Conservation (phyloP, 2,797 vertebrate genomes). For the Xenopus petersii region DNA sequence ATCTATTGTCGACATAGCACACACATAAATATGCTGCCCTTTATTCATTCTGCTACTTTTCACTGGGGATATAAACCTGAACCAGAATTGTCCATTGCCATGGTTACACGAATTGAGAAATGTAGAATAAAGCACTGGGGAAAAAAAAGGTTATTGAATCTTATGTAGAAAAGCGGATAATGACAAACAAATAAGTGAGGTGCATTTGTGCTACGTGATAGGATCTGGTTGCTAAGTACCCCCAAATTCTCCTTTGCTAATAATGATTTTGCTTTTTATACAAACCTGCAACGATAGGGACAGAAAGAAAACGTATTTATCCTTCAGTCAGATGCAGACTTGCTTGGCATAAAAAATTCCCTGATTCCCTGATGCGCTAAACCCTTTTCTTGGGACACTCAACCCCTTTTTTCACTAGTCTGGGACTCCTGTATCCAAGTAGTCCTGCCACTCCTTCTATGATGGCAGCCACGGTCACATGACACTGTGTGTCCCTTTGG, state of each 20-base stretch:
- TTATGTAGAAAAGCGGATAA: conserved; percentile 17
- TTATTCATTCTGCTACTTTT: conserved; percentile 37
- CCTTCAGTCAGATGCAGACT: too few species aligned
- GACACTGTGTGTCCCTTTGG: too few species aligned
- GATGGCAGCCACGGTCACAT: too few species aligned
- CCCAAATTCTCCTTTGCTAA: neutral
- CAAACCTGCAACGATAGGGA: too few species aligned
- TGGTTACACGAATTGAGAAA: conserved; percentile 44
- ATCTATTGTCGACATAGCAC: conserved; percentile 13
- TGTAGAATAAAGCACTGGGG: conserved; percentile 17
- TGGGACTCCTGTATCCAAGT: too few species aligned
- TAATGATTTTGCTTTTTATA: too few species aligned
- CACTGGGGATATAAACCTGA: conserved; percentile 36
- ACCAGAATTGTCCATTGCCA: conserved; percentile 41
- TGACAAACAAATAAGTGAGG: conserved; percentile 21
- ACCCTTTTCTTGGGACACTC: too few species aligned
- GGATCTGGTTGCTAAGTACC: neutral
- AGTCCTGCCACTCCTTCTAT: too few species aligned
- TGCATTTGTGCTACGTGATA: conserved; percentile 8
- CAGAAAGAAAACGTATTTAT: too few species aligned
- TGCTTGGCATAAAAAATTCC: too few species aligned
- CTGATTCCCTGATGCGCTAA: too few species aligned
- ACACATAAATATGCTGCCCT: conserved; percentile 34
- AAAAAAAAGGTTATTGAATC: conserved; percentile 23
- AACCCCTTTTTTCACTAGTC: too few species aligned